Conservation (phyloP, 2,888 invertebrate species). For the Diadromus collaris region DNA sequence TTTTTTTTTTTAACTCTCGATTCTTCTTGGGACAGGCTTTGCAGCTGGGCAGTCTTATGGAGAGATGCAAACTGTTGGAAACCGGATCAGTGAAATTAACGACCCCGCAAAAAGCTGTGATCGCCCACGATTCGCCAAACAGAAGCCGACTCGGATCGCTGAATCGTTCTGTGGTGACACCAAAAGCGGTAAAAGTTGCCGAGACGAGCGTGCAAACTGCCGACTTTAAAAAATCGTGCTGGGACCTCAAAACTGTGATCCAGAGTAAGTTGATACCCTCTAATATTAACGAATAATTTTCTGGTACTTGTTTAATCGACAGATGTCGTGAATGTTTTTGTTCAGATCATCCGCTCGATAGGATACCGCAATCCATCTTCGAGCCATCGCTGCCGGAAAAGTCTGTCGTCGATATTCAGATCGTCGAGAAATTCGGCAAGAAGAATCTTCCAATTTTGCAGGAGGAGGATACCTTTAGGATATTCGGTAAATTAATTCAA, state of each 20-base stretch:
- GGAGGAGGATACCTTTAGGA: slow-evolving; percentile 75
- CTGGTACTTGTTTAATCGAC: not conserved
- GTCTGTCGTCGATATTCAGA: slow-evolving; percentile 74
- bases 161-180: slow-evolving; percentile 56
- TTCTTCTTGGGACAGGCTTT: slow-evolving; percentile 63
- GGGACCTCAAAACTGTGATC: slow-evolving; percentile 48
- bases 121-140: slow-evolving; percentile 55
- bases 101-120: slow-evolving; percentile 68
- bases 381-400: slow-evolving; percentile 73
- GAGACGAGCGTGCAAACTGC: slow-evolving; percentile 67
- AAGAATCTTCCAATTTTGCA: slow-evolving; percentile 77
- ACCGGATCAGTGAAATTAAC: slow-evolving; percentile 70
- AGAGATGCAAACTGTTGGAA: slow-evolving; percentile 74
- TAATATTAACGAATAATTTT: not conserved
- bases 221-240: slow-evolving; percentile 32
- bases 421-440: slow-evolving; percentile 75
- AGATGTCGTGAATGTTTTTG: slow-evolving; percentile 20
- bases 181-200: slow-evolving; percentile 59
- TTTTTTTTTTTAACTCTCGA: not conserved
- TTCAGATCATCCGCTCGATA: slow-evolving; percentile 70
- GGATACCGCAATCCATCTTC: slow-evolving; percentile 73
- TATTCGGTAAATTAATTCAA: slow-evolving; percentile 72
- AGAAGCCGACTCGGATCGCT: slow-evolving; percentile 64
- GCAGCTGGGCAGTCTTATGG: slow-evolving; percentile 69
- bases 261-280: slow-evolving; percentile 52